Evolutionary conservation across 2,113 vertebrate genomes (phyloP).

Genomic region (Entelurus aequoreus): DNA sequence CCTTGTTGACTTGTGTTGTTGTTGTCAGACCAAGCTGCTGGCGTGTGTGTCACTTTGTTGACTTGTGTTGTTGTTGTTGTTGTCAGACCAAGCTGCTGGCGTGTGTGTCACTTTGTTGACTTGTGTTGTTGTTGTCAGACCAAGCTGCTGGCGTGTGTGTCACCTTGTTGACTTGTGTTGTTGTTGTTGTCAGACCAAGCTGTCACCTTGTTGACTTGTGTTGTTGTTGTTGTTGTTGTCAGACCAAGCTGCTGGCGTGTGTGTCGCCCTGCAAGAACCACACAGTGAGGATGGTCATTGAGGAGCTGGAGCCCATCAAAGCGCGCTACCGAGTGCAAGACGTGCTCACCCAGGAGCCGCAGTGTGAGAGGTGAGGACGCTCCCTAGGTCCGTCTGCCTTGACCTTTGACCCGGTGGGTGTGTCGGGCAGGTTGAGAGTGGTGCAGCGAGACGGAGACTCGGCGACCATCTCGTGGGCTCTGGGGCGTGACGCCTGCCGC

Average conservation of each 20-base stretch:
- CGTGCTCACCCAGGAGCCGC: slow-evolving; percentile 75
- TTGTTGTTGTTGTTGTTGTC: slow-evolving; percentile 24
- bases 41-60: too few relatives aligned
- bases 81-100: too few relatives aligned
- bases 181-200: background rate
- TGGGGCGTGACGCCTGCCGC: slow-evolving; percentile 62
- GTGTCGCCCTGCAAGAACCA: slow-evolving; percentile 72
- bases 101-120: too few relatives aligned
- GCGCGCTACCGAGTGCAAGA: slow-evolving; percentile 82
- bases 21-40: too few relatives aligned
- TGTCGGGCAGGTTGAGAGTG: slow-evolving; percentile 71
- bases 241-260: slow-evolving; percentile 79
- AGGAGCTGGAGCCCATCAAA: slow-evolving; percentile 79
- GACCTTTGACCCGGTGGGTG: background rate
- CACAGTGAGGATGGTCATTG: slow-evolving; percentile 81
- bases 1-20: too few relatives aligned
- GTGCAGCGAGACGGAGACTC: slow-evolving; percentile 56
- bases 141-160: background rate
- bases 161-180: background rate
- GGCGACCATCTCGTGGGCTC: slow-evolving; percentile 68
- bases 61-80: too few relatives aligned
- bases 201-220: background rate
- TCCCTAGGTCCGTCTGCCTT: too few relatives aligned
- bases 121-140: background rate
- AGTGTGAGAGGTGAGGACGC: slow-evolving; percentile 41